Base-by-base conservation (phyloP, 1,140 invertebrate genomes). In the Triops cancriformis region DNA sequence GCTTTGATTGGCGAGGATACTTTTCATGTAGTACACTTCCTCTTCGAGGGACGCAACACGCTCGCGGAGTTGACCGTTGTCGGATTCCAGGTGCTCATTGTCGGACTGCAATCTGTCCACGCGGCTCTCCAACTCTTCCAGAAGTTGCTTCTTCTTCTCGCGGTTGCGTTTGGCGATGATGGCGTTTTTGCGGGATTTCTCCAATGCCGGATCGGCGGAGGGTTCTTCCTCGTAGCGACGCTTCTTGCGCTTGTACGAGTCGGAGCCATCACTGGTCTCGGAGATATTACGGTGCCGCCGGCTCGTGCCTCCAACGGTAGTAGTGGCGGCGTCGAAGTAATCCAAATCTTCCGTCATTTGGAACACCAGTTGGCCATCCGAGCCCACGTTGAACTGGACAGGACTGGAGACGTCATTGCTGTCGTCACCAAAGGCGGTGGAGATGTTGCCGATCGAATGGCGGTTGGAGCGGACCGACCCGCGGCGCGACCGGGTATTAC, bases 201-300 rank as follows among this genome's bases (percentile, higher is more conserved):
- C 81, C 41, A 77, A 42, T 5, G 64, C 73, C 0, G 78, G 80
- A 45, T 82, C 80, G 4, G 45, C 64, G 18, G 73, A 79, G 7
- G 78, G 80, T 28, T 78, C 77, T 9, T 77, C 77, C 18, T 80
- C 79, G 72, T 80, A 80, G 45, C 77, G 77, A 1, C 77, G 41
- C 37, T 74, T 79, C 79, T 85, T 84, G 88, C 87, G 74, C 14
- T 37, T 18, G n/a, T 72, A 41, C 6, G 23, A 37, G 10, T 78
- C 72, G 18, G 75, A 78, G 28, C 42, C 37, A 37, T 76, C 75
- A 23, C 51, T 64, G n/a, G 51, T 64, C 51, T 64, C 51, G n/a
- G 51, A 64, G 51, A 64, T 64, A 14, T 64, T 64, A 23, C 51
- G 51, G 51, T 64, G 51, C 0, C 51, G 11, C 14, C 51, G 51